Percentiles rank a stretch among this genome's conserved stretches.
Evolutionary conservation across 2,113 vertebrate genomes (phyloP).

Genomic region (Protobothrops flavoviridis): DNA sequence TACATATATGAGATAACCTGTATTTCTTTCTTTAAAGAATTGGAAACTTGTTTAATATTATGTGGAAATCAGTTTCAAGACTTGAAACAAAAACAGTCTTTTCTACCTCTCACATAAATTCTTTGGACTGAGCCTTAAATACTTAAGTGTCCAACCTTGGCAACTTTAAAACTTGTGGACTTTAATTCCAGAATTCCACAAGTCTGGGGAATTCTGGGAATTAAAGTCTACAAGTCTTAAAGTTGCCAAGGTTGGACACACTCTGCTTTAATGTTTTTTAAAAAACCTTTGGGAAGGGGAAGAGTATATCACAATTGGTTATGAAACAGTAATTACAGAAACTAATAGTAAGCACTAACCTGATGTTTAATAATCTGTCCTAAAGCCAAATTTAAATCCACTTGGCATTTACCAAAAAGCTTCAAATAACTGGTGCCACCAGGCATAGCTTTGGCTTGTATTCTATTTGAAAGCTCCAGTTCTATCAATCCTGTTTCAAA

Average conservation of each 20-base stretch:
- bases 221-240: neutral
- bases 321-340: neutral
- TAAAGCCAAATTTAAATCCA: conserved; percentile 93
- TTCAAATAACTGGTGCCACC: conserved; percentile 96
- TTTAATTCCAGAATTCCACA: neutral
- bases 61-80: neutral
- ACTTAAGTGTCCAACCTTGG: neutral
- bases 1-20: neutral
- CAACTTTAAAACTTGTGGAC: neutral
- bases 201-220: neutral
- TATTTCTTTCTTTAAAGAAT: neutral
- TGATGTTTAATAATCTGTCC: conserved; percentile 99
- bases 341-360: conserved; percentile 64
- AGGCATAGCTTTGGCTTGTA: conserved; percentile 93
- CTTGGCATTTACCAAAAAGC: conserved; percentile 97
- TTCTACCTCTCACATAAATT: neutral
- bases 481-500: conserved; percentile 98
- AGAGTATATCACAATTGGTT: neutral
- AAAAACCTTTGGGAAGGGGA: neutral
- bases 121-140: neutral
- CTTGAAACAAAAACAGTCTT: neutral
- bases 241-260: neutral
- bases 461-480: conserved; percentile 93
- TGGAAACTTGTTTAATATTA: neutral
- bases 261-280: neutral